These are phyloP conservation scores for Coboldia fuscipes DNA, from an alignment of 1,140 invertebrate genomes.

Conservation along the genomic window DNA sequence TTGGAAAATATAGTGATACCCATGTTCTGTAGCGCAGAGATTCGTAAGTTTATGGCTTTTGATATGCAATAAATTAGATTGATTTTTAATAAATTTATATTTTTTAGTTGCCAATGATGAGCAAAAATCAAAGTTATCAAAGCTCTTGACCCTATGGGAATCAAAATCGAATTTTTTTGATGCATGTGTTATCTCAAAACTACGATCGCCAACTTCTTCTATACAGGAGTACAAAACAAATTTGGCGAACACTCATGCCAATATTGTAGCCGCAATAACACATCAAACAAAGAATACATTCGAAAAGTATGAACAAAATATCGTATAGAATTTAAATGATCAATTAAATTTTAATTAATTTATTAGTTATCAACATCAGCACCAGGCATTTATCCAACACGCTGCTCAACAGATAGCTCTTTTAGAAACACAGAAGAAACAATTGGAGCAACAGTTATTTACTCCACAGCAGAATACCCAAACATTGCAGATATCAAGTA, in stretches of 20 bases:
- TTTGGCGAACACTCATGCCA: slow-evolving; percentile 53
- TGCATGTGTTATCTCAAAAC: slow-evolving; percentile 58
- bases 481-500: background rate
- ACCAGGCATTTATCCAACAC: slow-evolving; percentile 85
- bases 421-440: slow-evolving; percentile 53
- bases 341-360: slow-evolving; percentile 1
- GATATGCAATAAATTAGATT: background rate
- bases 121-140: slow-evolving; percentile 73
- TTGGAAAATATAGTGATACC: slow-evolving; percentile 87
- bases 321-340: background rate
- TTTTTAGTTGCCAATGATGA: slow-evolving; percentile 57
- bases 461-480: slow-evolving; percentile 9
- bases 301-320: slow-evolving; percentile 29
- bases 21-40: slow-evolving; percentile 84
- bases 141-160: slow-evolving; percentile 85
- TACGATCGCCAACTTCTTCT: slow-evolving; percentile 53
- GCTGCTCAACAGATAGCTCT: slow-evolving; percentile 71
- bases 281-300: slow-evolving; percentile 54
- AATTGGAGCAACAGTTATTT: slow-evolving; percentile 39
- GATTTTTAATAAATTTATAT: background rate
- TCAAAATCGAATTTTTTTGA: slow-evolving; percentile 89
- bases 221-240: slow-evolving; percentile 69
- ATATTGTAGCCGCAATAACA: slow-evolving; percentile 50
- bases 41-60: slow-evolving; percentile 30
- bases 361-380: slow-evolving; percentile 66